Conservation (phyloP, 2,113 vertebrate genomes). For the Macquaria australasica region DNA sequence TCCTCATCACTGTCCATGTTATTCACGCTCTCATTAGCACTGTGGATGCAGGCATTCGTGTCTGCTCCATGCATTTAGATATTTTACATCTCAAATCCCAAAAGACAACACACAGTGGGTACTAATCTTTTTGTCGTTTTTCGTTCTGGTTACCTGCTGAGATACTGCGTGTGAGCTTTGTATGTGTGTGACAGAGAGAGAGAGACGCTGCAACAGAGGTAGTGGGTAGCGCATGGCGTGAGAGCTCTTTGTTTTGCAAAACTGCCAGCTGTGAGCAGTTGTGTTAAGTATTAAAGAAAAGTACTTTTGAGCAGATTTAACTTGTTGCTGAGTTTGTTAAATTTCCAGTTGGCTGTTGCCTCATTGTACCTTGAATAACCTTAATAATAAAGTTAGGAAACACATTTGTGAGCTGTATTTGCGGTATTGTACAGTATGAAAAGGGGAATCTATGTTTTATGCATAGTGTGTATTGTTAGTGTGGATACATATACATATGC, state of each 20-base stretch:
- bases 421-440: neutral
- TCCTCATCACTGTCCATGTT: constrained; percentile 43
- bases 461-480: neutral
- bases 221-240: constrained; percentile 19
- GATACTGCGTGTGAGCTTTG: constrained; percentile 38
- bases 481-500: neutral
- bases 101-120: constrained; percentile 65
- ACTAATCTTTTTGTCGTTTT: constrained; percentile 65
- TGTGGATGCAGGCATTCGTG: constrained; percentile 46
- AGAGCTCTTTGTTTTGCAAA: constrained; percentile 35
- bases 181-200: constrained; percentile 37
- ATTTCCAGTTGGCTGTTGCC: constrained; percentile 1
- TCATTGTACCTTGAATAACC: neutral
- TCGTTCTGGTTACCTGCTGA: constrained; percentile 59
- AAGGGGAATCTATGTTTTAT: neutral
- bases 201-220: constrained; percentile 22
- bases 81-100: constrained; percentile 60
- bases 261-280: constrained; percentile 34
- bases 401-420: neutral
- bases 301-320: neutral
- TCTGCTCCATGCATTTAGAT: constrained; percentile 62
- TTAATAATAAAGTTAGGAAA: neutral
- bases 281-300: constrained; percentile 20
- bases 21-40: constrained; percentile 60
- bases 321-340: constrained; percentile 17